A percentile compares a stretch with the other conserved stretches of the same genome.
Evolutionary conservation across 2,888 invertebrate species (phyloP).

Genomic region (Drosophila paranaensis): DNA sequence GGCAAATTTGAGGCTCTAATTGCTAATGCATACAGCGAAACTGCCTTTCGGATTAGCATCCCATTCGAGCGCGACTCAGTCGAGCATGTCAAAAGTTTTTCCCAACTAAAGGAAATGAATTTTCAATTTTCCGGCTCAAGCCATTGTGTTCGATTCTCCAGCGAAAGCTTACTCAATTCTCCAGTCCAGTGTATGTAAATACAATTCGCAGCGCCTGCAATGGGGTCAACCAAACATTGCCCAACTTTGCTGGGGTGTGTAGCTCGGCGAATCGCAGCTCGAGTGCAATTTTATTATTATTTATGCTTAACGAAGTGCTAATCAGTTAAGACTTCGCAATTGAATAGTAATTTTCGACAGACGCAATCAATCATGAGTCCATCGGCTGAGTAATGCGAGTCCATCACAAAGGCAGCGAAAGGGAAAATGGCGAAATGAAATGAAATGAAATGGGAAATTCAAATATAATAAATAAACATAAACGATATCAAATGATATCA

Average conservation of each 20-base stretch:
- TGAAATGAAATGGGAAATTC: neutral
- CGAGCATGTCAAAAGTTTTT: slow-evolving; percentile 49
- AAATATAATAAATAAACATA: neutral
- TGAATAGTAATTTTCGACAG: slow-evolving; percentile 17
- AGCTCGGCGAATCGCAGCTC: slow-evolving; percentile 21
- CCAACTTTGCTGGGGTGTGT: slow-evolving; percentile 35
- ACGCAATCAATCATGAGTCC: slow-evolving; percentile 22
- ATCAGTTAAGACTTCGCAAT: slow-evolving; percentile 25
- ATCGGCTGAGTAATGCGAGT: neutral
- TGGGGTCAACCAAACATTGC: slow-evolving; percentile 65
- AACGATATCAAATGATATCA: neutral
- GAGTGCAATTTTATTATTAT: slow-evolving; percentile 16
- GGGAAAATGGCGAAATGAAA: neutral
- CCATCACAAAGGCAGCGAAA: neutral
- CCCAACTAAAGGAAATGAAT: slow-evolving; percentile 23
- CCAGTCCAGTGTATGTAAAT: slow-evolving; percentile 15
- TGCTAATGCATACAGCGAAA: slow-evolving; percentile 43
- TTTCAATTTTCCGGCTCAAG: neutral
- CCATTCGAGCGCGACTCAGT: slow-evolving; percentile 18
- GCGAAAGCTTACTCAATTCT: slow-evolving; percentile 5
- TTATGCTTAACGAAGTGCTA: slow-evolving; percentile 32
- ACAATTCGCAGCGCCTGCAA: slow-evolving; percentile 28
- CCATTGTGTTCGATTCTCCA: slow-evolving; percentile 3
- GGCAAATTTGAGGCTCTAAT: slow-evolving; percentile 66
- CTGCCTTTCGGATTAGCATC: slow-evolving; percentile 18